phyloP scores from a whole-genome alignment of 2,888 invertebrate species.

The Magallana nippona region DNA sequence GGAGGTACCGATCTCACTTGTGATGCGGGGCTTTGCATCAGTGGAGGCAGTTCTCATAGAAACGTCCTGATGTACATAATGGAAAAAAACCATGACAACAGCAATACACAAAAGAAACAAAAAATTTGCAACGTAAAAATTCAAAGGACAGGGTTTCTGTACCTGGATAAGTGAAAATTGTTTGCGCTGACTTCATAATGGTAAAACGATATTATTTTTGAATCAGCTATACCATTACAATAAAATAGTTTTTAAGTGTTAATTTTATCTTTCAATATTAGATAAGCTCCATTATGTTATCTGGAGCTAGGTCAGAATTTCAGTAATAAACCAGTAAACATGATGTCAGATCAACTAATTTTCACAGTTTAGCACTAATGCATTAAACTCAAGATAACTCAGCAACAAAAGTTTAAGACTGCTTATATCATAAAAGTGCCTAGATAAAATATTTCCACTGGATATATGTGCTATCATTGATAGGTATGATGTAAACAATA shows the following conservation, averaged over 20 bases:
- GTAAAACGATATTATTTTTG: too few species aligned
- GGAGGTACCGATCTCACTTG: conserved; percentile 71
- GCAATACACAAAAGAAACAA: background rate
- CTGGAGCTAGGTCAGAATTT: too few species aligned
- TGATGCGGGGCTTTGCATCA: conserved; percentile 63
- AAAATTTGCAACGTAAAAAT: background rate
- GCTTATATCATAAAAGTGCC: conserved; percentile 12
- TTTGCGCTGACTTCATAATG: background rate
- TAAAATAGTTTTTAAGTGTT: too few species aligned
- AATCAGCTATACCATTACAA: too few species aligned
- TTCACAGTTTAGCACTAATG: background rate
- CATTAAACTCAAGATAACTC: background rate
- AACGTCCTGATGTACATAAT: conserved; percentile 65
- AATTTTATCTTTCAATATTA: too few species aligned
- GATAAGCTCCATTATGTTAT: too few species aligned
- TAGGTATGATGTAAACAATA: background rate
- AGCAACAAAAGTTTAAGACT: background rate
- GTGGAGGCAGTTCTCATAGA: conserved; percentile 61
- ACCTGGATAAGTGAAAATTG: background rate
- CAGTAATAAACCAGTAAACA: background rate
- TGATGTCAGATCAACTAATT: conserved; percentile 11
- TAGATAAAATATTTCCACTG: background rate
- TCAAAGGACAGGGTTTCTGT: too few species aligned
- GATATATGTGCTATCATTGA: background rate
- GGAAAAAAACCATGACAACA: conserved; percentile 49